Evolutionary conservation across 2,113 vertebrate genomes (phyloP).

Genomic region (Pavo muticus): DNA sequence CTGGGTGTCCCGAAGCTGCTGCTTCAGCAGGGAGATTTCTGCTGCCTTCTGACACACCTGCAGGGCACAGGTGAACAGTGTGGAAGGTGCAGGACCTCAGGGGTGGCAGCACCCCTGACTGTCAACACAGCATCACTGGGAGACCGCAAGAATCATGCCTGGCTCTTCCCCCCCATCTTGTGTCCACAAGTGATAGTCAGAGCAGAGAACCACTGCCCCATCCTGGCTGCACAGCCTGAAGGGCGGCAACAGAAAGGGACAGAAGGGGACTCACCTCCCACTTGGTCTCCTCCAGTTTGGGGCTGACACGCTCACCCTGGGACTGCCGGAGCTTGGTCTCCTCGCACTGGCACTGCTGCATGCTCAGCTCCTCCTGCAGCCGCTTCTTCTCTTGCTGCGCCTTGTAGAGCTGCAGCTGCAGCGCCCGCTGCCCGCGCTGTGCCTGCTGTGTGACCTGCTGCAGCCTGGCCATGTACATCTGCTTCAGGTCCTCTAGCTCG

Average conservation of each 20-base stretch:
- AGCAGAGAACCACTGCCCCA: fast-evolving
- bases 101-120: background rate
- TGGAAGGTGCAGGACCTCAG: background rate
- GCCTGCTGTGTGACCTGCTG: constrained; percentile 95
- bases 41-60: constrained; percentile 95
- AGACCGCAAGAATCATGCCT: fast-evolving
- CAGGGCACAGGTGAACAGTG: fast-evolving
- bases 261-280: constrained; percentile 88
- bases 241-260: background rate
- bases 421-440: constrained; percentile 88
- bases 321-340: constrained; percentile 69
- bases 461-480: constrained; percentile 89
- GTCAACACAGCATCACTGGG: background rate
- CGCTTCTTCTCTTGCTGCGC: constrained; percentile 91
- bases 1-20: constrained; percentile 94
- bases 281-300: constrained; percentile 90
- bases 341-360: constrained; percentile 77
- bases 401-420: constrained; percentile 94
- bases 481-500: constrained; percentile 92
- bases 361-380: constrained; percentile 89
- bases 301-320: constrained; percentile 70
- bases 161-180: fast-evolving
- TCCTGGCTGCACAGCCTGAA: background rate
- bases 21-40: constrained; percentile 95
- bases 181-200: background rate